phyloP scores from a whole-genome alignment of 2,888 invertebrate species.

The Imbricaverruca yamaguchii region DNA sequence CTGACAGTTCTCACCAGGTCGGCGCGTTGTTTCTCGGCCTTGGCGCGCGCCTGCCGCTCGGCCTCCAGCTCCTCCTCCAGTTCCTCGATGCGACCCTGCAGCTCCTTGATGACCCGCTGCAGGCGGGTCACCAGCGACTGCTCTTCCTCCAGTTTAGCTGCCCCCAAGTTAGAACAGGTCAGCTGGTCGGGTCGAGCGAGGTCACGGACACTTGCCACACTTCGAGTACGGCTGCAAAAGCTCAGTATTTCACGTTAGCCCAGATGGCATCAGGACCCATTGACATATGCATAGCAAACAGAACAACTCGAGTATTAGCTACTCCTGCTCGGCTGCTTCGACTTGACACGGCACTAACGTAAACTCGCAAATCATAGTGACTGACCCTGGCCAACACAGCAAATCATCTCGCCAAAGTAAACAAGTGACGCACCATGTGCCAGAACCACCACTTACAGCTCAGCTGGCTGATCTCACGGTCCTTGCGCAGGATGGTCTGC shows the following conservation, averaged over 20 bases:
- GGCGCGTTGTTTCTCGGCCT: slow-evolving; percentile 78
- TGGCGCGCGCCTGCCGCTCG: slow-evolving; percentile 93
- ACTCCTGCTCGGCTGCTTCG: too few relatives aligned
- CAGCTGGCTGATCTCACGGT: slow-evolving; percentile 92
- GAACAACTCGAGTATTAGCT: too few relatives aligned
- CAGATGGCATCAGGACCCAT: too few relatives aligned
- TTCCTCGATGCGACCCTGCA: slow-evolving; percentile 96
- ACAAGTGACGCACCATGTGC: too few relatives aligned
- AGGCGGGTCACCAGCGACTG: slow-evolving; percentile 92
- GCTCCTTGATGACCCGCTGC: slow-evolving; percentile 99
- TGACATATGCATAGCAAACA: too few relatives aligned
- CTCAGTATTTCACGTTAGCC: too few relatives aligned
- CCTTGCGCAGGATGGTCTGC: slow-evolving; percentile 96
- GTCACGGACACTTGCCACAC: too few relatives aligned
- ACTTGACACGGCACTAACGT: too few relatives aligned
- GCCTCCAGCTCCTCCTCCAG: slow-evolving; percentile 99
- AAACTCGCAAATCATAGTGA: too few relatives aligned
- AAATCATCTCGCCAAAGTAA: too few relatives aligned
- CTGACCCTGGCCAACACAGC: too few relatives aligned
- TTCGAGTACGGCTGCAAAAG: too few relatives aligned
- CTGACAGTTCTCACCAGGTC: slow-evolving; percentile 62
- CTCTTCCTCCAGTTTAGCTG: slow-evolving; percentile 94
- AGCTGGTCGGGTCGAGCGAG: not conserved
- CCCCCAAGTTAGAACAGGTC: not conserved
- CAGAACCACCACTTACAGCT: slow-evolving; percentile 52